Evolutionary conservation across 2,888 invertebrate species (phyloP), one percentile per base, ranked within the genome.

Genomic region (Eugnorisma glareosa): DNA sequence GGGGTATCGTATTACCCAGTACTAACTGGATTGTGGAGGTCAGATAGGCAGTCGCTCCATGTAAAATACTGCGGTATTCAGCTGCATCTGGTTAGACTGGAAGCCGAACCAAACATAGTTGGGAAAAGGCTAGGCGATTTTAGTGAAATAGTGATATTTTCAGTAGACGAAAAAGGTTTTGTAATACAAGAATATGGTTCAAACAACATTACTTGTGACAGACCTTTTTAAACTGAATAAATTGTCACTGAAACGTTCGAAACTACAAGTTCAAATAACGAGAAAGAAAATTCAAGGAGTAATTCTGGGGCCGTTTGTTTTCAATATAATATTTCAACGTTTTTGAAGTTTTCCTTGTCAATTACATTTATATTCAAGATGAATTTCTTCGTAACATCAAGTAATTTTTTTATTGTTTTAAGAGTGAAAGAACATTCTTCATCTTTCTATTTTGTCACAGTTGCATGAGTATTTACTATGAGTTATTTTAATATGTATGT

Each of bases 321-420:
- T 73, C n/a, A 57, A 35, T 57, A 43, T 13, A 57, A 57, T 72
- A n/a, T 43, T 72, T 54, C 15, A 43, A 72, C n/a, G 15, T 10
- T 45, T 57, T 68, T 31, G 11, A 40, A 40, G 48, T 28, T 37
- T 18, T 70, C 8, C 18, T 70, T 43, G 31, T 13, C 5, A 43
- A 31, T n/a, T n/a, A n/a, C n/a, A n/a, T n/a, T 70, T 31, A 18
- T 24, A 73, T 40, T 70, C 8, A 73, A 43, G 40, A 73, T 40
- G 40, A 4, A 15, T 45, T 71, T 5, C 13, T 43, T 70, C 18
- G 31, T 54, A 8, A n/a, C n/a, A n/a, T n/a, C n/a, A n/a, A n/a
- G n/a, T n/a, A n/a, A n/a, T n/a, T n/a, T n/a, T n/a, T n/a, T n/a
- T n/a, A n/a, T n/a, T n/a, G n/a, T n/a, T n/a, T n/a, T n/a, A n/a